phyloP scores from a whole-genome alignment of 2,113 vertebrate genomes.

The Marmota flaviventris region DNA sequence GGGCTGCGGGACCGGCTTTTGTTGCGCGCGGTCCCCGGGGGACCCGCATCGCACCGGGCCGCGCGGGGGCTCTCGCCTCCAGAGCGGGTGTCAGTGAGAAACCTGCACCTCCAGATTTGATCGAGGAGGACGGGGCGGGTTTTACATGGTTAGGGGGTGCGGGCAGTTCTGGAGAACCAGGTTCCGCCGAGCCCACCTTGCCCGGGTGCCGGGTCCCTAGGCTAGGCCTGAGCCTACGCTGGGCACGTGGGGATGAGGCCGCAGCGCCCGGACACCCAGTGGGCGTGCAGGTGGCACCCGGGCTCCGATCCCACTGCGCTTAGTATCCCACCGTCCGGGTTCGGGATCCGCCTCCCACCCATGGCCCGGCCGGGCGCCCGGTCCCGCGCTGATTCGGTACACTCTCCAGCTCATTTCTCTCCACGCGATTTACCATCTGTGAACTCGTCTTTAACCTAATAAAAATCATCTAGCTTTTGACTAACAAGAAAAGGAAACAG shows the following conservation, averaged over 20 bases:
- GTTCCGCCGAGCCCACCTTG: neutral
- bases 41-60: slow-evolving; percentile 70
- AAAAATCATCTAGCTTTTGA: slow-evolving; percentile 94
- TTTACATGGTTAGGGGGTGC: slow-evolving; percentile 28
- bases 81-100: slow-evolving; percentile 94
- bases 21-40: slow-evolving; percentile 88
- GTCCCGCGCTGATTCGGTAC: slow-evolving; percentile 76
- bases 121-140: slow-evolving; percentile 76
- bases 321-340: neutral
- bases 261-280: neutral
- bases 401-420: slow-evolving; percentile 93
- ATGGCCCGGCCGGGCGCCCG: neutral
- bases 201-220: neutral
- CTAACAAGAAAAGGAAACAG: slow-evolving; percentile 97
- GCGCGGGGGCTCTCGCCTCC: slow-evolving; percentile 83
- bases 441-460: slow-evolving; percentile 94
- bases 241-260: fast-evolving
- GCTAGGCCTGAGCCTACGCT: neutral
- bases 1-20: slow-evolving; percentile 93
- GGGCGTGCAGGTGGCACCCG: neutral
- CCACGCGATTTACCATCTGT: slow-evolving; percentile 94
- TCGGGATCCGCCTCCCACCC: neutral
- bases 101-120: slow-evolving; percentile 89
- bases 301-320: neutral
- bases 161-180: neutral